Evolutionary conservation across 2,797 vertebrate species (phyloP), one percentile per base, ranked within the genome.

Genomic region (Micropoecilia bifurca): DNA sequence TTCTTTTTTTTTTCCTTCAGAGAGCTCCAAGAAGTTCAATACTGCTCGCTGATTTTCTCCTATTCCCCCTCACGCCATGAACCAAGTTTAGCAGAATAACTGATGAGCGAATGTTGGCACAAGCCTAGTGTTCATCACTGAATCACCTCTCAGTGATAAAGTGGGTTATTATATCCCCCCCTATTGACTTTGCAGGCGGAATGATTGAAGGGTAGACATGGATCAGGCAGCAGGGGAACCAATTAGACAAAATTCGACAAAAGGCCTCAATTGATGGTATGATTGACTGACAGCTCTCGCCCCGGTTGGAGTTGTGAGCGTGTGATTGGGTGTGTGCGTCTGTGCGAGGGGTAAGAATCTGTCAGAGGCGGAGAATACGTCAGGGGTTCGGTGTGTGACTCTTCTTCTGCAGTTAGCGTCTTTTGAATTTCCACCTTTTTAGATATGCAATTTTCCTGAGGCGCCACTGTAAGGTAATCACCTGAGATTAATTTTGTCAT

Each of bases 161-260:
- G 88, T 66, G 77, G 85, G 92, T 93, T 95, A 93, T 95, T 94
- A 95, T 94, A 94, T 92, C 75, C 81, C 89, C 90, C 90, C 88
- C 90, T 92, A 93, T 95, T 92, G 94, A 92, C 91, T 94, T 88
- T 89, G 85, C 87, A 89, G 86, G 87, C 77, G 41, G 86, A 86
- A 87, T 94, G 94, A 95, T 95, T 93, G 95, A 95, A 94, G 91
- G 94, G 89, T 88, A 78, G 90, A 89, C 93, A 91, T 87, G 83
- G 92, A 92, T 90, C 88, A 86, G 83, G 89, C 94, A 93, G 93
- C 95, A 89, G 83, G 93, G 95, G 95, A 95, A 87, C 94, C 95
- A 96, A 96, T 96, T 96, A 96, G 92, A 92, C 93, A 93, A 94
- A 95, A 94, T 92, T 95, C 94, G 91, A 95, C 95, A 95, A 95